Percentiles rank a stretch among this genome's conserved stretches.
These are phyloP conservation scores for Ranitomeya variabilis DNA, from an alignment of 2,113 vertebrate species.

Conservation along the genomic window DNA sequence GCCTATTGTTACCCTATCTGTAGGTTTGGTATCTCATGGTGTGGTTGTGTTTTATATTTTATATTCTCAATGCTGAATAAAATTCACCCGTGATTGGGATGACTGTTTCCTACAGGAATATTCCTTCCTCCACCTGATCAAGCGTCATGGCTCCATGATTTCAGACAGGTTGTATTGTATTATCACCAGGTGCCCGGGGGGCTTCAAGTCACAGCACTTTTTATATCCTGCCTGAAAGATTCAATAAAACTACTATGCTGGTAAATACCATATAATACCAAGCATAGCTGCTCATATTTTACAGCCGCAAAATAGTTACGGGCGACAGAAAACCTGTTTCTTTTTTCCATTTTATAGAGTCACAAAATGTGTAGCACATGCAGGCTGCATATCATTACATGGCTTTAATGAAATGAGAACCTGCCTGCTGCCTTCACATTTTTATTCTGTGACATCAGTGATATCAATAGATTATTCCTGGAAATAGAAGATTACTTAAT, in stretches of 20 bases:
- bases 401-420: conserved; percentile 49
- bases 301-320: conserved; percentile 59
- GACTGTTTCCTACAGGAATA: conserved; percentile 19
- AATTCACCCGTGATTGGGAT: conserved; percentile 32
- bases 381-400: conserved; percentile 57
- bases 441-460: not conserved
- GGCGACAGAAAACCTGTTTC: conserved; percentile 65
- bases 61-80: conserved; percentile 19
- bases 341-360: conserved; percentile 59
- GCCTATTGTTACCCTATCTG: no score
- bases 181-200: conserved; percentile 31
- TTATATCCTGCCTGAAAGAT: conserved; percentile 42
- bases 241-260: conserved; percentile 19
- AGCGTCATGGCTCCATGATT: conserved; percentile 36
- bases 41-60: conserved; percentile 23
- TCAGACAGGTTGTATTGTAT: conserved; percentile 55
- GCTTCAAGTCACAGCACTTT: not conserved
- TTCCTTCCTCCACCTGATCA: not conserved
- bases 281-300: conserved; percentile 63
- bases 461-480: no score
- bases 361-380: conserved; percentile 59
- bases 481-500: not conserved
- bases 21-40: not conserved
- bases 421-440: not conserved
- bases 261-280: conserved; percentile 54